Evolutionary conservation across 2,888 invertebrate genomes (phyloP).

Genomic region (Crossocerus cetratus): DNA sequence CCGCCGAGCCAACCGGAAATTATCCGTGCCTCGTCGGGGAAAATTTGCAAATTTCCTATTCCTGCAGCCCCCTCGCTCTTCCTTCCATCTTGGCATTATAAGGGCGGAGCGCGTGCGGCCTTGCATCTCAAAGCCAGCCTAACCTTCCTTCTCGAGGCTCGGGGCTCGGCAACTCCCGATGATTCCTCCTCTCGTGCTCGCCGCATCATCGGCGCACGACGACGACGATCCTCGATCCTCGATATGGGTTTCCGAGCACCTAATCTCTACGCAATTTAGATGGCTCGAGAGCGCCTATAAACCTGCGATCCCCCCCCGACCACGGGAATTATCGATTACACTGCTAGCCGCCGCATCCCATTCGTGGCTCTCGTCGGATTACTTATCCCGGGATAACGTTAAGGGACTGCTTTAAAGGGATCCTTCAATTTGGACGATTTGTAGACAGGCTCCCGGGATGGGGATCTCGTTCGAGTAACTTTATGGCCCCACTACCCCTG

Average conservation of each 20-base stretch:
- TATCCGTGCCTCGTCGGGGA: conserved; percentile 71
- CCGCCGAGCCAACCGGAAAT: conserved; percentile 74
- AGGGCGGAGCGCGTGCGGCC: conserved; percentile 17
- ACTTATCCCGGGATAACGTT: conserved; percentile 60
- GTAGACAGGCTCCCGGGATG: conserved; percentile 15
- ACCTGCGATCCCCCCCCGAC: conserved; percentile 52
- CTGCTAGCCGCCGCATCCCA: conserved; percentile 46
- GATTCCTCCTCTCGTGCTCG: conserved; percentile 25
- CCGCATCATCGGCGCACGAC: conserved; percentile 33
- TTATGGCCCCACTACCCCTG: neutral
- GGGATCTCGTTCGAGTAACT: neutral
- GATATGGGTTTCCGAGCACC: conserved; percentile 64
- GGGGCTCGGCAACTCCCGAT: conserved; percentile 1
- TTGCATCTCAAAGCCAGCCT: neutral
- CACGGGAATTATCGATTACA: conserved; percentile 67
- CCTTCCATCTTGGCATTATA: conserved; percentile 58
- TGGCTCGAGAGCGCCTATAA: conserved; percentile 66
- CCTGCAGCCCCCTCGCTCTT: conserved; percentile 23
- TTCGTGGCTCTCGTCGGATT: conserved; percentile 63
- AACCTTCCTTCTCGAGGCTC: neutral
- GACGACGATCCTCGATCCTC: conserved; percentile 54
- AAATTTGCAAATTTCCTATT: conserved; percentile 75
- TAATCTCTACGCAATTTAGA: conserved; percentile 72
- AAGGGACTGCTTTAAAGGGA: conserved; percentile 48
- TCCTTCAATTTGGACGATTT: conserved; percentile 40